phyloP scores from a whole-genome alignment of 1,140 invertebrate genomes.

The Matsumurasca onukii region DNA sequence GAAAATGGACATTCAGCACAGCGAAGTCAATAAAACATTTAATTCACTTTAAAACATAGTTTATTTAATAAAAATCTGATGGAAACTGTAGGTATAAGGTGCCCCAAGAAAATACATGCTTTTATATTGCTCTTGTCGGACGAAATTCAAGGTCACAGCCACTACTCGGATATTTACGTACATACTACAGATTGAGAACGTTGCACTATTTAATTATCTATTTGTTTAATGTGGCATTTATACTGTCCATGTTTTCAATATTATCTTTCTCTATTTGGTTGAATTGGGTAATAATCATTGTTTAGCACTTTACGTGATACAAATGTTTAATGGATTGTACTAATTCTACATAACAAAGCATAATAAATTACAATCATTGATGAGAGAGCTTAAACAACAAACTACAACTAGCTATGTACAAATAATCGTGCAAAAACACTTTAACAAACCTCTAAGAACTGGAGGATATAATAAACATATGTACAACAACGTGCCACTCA shows the following conservation, averaged over 20 bases:
- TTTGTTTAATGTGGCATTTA: background rate
- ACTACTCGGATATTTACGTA: background rate
- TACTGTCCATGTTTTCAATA: background rate
- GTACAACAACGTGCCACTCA: background rate
- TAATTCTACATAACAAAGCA: conserved; percentile 20
- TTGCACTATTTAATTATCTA: background rate
- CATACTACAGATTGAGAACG: background rate
- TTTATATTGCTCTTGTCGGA: too few relatives aligned
- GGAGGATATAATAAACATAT: background rate
- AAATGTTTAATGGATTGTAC: conserved; percentile 13
- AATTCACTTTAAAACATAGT: too few relatives aligned
- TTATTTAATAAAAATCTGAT: too few relatives aligned
- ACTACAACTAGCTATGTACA: conserved; percentile 8
- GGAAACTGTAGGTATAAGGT: too few relatives aligned
- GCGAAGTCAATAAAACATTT: too few relatives aligned
- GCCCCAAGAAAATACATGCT: too few relatives aligned
- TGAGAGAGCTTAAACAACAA: background rate
- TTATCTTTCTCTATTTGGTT: background rate
- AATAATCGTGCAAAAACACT: background rate
- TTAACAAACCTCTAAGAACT: background rate
- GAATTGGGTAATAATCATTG: background rate
- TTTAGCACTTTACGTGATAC: background rate
- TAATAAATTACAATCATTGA: conserved; percentile 21
- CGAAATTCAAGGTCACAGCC: background rate
- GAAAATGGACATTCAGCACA: too few relatives aligned